phyloP scores from a whole-genome alignment of 2,113 vertebrate species.

The Actinemys pallida region DNA sequence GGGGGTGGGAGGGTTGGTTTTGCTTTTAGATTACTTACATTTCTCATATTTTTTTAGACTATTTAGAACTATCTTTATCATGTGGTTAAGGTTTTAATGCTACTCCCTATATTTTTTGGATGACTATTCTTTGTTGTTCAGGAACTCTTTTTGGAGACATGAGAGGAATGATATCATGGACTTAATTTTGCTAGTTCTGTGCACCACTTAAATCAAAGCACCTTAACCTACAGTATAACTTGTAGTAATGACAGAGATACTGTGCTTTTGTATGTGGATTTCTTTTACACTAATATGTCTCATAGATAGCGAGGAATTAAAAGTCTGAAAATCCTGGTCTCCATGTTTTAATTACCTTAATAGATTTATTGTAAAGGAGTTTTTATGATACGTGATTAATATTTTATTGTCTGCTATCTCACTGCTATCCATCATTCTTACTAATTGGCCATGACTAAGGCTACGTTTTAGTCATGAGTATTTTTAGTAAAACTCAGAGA shows the following conservation, averaged over 20 bases:
- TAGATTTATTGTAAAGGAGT: not conserved
- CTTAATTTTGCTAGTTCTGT: not conserved
- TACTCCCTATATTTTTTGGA: conserved; percentile 40
- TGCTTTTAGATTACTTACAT: not conserved
- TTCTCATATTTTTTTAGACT: not conserved
- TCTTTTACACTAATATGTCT: not conserved
- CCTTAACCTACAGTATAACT: not conserved
- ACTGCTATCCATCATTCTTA: conserved; percentile 2
- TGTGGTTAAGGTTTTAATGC: conserved; percentile 20
- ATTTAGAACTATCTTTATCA: not conserved
- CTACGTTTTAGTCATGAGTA: no score
- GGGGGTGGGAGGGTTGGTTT: not conserved
- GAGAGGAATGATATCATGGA: not conserved
- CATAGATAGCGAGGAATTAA: not conserved
- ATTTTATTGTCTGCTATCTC: conserved; percentile 34
- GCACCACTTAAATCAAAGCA: not conserved
- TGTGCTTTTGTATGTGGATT: not conserved
- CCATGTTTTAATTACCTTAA: not conserved
- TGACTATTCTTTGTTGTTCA: not conserved
- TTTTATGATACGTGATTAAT: conserved; percentile 32
- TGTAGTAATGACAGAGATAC: not conserved
- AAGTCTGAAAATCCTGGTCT: not conserved
- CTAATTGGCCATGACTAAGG: conserved; percentile 30
- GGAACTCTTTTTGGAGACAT: not conserved
- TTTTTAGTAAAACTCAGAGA: no score